Evolutionary conservation across 2,113 vertebrate species (phyloP), one percentile per base, ranked within the genome.

Genomic region (Muntiacus reevesi): DNA sequence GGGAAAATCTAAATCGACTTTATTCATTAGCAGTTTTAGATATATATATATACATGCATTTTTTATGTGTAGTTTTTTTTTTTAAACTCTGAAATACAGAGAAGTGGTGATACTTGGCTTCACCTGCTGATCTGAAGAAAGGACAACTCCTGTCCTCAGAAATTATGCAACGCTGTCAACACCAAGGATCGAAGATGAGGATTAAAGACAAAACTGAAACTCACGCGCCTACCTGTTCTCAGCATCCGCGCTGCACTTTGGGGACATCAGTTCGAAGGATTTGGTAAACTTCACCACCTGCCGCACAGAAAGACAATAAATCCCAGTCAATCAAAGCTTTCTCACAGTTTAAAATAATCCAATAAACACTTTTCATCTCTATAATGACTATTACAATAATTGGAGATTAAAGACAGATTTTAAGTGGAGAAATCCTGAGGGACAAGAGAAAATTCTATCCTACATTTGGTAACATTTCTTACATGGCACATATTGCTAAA

Each of bases 231-330:
- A 99, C 99, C 99, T 99, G 99, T 98, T 99, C 85, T 99, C 99
- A 54, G 99, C 98, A 97, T 99, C 99, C 33, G 99, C 99, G n/a
- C 99, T 99, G 98, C 99, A 99, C 98, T 99, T 99, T 64, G 99
- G 99, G 96, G 99, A 99, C 98, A 99, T 98, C n/a, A 99, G 97
- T 97, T 99, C 99, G 97, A 99, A 99, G 13, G 99, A 99, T 98
- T 99, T 99, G 52, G 99, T 99, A 98, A 99, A 99, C 98, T 99
- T 99, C 98, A 99, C 99, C 98, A 99, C 99, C 99, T 99, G 99
- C 71, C 89, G 97, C 93, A 95, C 83, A 96, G 83, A 74, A 98
- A 97, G 62, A 97, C 54, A 96, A 67, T 59, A 87, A 83, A 97
- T 79, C 92, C 64, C 84, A 91, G 84, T 81, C 71, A 98, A 71